Evolutionary conservation across 2,797 vertebrate genomes (phyloP).

Genomic region (Tinamus major): DNA sequence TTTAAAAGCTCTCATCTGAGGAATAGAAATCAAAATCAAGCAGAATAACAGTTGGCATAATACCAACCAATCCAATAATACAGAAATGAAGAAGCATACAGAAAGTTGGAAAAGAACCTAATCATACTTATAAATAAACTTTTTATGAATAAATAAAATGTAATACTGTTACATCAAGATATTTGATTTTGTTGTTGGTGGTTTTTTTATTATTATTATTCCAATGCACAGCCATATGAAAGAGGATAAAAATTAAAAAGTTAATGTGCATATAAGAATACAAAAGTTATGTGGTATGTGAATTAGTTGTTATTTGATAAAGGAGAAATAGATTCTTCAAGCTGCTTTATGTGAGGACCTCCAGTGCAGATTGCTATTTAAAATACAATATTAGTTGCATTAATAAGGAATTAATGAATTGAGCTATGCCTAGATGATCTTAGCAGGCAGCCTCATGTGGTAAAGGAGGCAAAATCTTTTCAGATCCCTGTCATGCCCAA

Average conservation of each 20-base stretch:
- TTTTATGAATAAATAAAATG: not conserved
- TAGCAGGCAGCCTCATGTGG: not conserved
- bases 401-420: conserved; percentile 34
- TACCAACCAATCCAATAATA: not conserved
- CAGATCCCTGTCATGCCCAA: not conserved
- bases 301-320: not conserved
- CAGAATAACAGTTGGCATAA: not conserved
- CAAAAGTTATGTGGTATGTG: not conserved
- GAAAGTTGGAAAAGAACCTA: not conserved
- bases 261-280: not conserved
- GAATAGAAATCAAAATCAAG: not conserved
- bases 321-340: not conserved
- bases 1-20: not conserved
- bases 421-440: conserved; percentile 8
- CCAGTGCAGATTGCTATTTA: not conserved
- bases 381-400: conserved; percentile 19
- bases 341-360: not conserved
- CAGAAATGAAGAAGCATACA: not conserved
- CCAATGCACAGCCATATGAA: not conserved
- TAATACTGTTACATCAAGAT: not conserved
- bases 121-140: not conserved
- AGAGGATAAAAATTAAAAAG: not conserved
- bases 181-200: not conserved
- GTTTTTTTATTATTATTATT: not conserved
- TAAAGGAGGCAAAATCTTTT: not conserved